Evolutionary conservation across 1,140 invertebrate species (phyloP).

Genomic region (Atta texana): DNA sequence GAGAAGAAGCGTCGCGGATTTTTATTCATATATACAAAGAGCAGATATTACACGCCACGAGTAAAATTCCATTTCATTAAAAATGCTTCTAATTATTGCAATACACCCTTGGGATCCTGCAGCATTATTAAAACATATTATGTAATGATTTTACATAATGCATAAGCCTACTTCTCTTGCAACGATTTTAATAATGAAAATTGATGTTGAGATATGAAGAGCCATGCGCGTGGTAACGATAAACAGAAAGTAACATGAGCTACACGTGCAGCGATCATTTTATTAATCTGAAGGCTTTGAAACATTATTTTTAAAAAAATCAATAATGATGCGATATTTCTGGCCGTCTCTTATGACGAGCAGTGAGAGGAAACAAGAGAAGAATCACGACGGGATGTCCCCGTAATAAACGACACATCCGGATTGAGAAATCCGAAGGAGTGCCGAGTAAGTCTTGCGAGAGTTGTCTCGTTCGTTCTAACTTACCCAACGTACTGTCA

Average conservation of each 20-base stretch:
- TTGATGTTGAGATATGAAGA: neutral
- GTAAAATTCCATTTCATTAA: slow-evolving; percentile 36
- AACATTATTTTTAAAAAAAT: slow-evolving; percentile 43
- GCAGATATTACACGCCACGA: slow-evolving; percentile 25
- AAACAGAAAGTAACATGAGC: slow-evolving; percentile 6
- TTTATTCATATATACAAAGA: neutral
- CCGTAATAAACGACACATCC: slow-evolving; percentile 67
- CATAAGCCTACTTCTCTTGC: neutral
- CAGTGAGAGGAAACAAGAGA: slow-evolving; percentile 27
- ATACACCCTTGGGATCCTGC: slow-evolving; percentile 9
- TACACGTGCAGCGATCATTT: slow-evolving; percentile 32
- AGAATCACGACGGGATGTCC: slow-evolving; percentile 54
- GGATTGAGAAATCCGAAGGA: slow-evolving; percentile 73
- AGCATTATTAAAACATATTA: neutral
- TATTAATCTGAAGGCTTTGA: slow-evolving; percentile 13
- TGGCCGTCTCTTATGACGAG: neutral
- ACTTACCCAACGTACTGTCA: slow-evolving; percentile 11
- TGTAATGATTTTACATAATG: neutral
- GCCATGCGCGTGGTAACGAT: neutral
- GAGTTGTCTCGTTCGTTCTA: slow-evolving; percentile 50
- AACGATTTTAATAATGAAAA: slow-evolving; percentile 26
- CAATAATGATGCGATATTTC: slow-evolving; percentile 37
- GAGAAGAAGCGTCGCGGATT: slow-evolving; percentile 47
- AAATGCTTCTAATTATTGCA: slow-evolving; percentile 33
- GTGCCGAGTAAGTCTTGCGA: slow-evolving; percentile 56